Evolutionary conservation across 1,140 invertebrate species (phyloP).

Genomic region (Drosophila eugracilis): DNA sequence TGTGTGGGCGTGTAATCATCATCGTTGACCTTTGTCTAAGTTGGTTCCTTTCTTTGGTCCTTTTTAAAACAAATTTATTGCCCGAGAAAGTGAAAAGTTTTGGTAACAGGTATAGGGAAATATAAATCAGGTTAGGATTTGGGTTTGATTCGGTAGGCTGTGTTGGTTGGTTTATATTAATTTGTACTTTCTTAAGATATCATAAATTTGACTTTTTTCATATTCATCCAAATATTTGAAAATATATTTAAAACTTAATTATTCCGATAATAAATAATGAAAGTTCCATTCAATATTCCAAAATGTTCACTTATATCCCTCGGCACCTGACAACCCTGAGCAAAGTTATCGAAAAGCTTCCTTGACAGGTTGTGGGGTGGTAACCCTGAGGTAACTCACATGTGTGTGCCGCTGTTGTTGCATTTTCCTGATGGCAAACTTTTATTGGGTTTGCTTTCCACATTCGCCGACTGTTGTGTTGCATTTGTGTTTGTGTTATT

Average conservation of each 20-base stretch:
- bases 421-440: conserved; percentile 21
- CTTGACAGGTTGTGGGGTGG: background rate
- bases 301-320: background rate
- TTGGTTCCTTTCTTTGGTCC: conserved; percentile 25
- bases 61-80: conserved; percentile 37
- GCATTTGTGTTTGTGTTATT: conserved; percentile 27
- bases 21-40: conserved; percentile 34
- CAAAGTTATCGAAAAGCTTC: background rate
- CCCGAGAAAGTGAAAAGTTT: conserved; percentile 60
- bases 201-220: background rate
- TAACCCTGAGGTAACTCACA: conserved; percentile 42
- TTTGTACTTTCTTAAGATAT: background rate
- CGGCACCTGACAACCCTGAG: conserved; percentile 2
- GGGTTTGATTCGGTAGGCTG: background rate
- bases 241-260: background rate
- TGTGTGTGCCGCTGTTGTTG: conserved; percentile 29
- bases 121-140: conserved; percentile 3
- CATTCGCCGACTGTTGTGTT: conserved; percentile 23
- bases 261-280: background rate
- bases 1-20: conserved; percentile 75
- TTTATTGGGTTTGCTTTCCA: conserved; percentile 15
- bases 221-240: background rate
- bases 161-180: background rate
- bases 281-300: background rate
- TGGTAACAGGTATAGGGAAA: conserved; percentile 25